Base-by-base conservation (phyloP, 2,797 vertebrate genomes). In the Takifugu ocellatus region DNA sequence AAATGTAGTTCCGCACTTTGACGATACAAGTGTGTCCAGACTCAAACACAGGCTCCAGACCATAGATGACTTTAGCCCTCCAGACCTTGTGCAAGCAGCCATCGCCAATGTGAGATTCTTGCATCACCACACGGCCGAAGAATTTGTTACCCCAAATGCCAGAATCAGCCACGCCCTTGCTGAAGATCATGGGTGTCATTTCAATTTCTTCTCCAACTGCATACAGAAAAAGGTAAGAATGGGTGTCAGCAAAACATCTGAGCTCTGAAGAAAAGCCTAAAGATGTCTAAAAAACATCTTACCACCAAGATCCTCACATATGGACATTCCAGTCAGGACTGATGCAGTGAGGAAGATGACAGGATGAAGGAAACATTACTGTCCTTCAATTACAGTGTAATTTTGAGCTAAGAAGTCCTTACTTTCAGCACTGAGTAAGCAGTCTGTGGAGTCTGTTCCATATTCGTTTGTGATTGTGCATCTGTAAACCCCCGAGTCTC, bases 141-240 rank as follows among this genome's bases (percentile, higher is more conserved):
- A 97, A 91, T 77, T 95, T 98, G 79, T 92, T 93, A 16, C 93
- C 94, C 96, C 93, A 97, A 75, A 87, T 82, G 5, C 95, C 93
- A 5, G 92, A 86, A 6, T 98, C 94, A 1, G 92, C 94, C 73
- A 98, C 85, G n/a, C 95, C 95, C 85, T 94, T 98, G 11, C 74
- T 94, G 25, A 96, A 97, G 70, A 97, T 88, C 87, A 98, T 85
- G 27, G 95, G 94, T 0, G 93, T 96, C 95, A 98, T 94, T 90
- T 98, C 96, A 0, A 98, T 95, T 88, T 98, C 96, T 78, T 98
- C 95, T 66, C 95, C 96, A 72, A 94, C 96, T 98, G 87, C 16
- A 25, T 8, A 39, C 10, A 72, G 11, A 49, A 1, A 61, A n/a
- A 39, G 7, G 26, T 25, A 21, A 33, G 14, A 44, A 49, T 6